These are phyloP conservation scores for Tetrao urogallus DNA, from an alignment of 2,113 vertebrate species.

Conservation along the genomic window DNA sequence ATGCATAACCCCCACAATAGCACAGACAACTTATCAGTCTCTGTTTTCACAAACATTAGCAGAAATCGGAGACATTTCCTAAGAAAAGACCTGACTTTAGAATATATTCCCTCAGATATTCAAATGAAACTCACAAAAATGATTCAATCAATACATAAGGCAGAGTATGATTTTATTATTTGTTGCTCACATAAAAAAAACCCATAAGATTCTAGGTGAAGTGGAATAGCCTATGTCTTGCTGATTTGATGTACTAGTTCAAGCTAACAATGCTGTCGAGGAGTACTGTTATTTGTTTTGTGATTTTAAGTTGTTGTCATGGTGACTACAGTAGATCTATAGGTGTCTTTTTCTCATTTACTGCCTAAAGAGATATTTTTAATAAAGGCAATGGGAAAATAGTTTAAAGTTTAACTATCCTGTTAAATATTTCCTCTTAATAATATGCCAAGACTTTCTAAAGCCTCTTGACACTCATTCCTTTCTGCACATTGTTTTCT, in stretches of 20 bases:
- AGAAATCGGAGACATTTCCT: background rate
- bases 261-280: background rate
- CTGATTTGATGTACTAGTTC: background rate
- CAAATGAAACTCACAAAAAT: background rate
- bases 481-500: slow-evolving; percentile 58
- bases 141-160: background rate
- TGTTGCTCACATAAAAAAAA: background rate
- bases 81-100: background rate
- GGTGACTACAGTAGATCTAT: background rate
- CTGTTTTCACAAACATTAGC: background rate
- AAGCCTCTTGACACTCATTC: slow-evolving; percentile 32
- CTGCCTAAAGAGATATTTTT: slow-evolving; percentile 30
- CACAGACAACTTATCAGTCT: background rate
- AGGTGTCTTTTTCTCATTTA: slow-evolving; percentile 48
- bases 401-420: slow-evolving; percentile 17
- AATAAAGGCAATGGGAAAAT: slow-evolving; percentile 12
- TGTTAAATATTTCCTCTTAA: slow-evolving; percentile 38
- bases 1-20: background rate
- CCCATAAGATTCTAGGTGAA: background rate
- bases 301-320: slow-evolving; percentile 6
- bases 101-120: background rate
- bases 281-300: background rate
- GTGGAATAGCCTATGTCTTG: background rate
- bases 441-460: slow-evolving; percentile 17
- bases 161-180: background rate